Evolutionary conservation across 2,113 vertebrate genomes (phyloP).

Genomic region (Archocentrus centrarchus): DNA sequence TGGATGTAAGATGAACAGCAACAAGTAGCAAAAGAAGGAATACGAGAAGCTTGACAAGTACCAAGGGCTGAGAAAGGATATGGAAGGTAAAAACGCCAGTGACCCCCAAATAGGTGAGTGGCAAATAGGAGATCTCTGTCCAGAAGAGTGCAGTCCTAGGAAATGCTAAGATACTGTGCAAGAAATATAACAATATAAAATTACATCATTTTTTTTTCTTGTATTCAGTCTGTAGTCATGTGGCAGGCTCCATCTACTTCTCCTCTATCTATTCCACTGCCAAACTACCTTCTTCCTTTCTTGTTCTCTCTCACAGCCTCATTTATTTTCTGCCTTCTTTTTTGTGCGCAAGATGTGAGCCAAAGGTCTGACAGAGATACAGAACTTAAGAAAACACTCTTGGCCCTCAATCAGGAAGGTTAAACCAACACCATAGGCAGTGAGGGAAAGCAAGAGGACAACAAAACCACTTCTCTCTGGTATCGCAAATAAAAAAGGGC

Average conservation of each 20-base stretch:
- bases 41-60: too few relatives aligned
- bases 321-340: constrained; percentile 22
- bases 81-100: too few relatives aligned
- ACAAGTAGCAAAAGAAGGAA: too few relatives aligned
- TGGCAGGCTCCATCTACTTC: not conserved
- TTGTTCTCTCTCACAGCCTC: not conserved
- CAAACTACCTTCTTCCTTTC: not conserved
- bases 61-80: too few relatives aligned
- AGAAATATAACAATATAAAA: too few relatives aligned
- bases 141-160: too few relatives aligned
- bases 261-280: not conserved
- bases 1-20: too few relatives aligned
- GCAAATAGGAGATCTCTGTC: too few relatives aligned
- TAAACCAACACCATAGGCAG: constrained; percentile 54
- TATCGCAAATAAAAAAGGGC: constrained; percentile 15
- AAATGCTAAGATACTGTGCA: too few relatives aligned
- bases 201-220: not conserved
- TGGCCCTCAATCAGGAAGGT: constrained; percentile 48
- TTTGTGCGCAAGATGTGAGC: constrained; percentile 48
- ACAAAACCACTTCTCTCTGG: constrained; percentile 37
- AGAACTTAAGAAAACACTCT: constrained; percentile 64
- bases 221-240: not conserved
- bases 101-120: too few relatives aligned
- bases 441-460: constrained; percentile 27
- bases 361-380: constrained; percentile 62